phyloP scores from a whole-genome alignment of 2,888 invertebrate species.

The Xylota sylvarum region DNA sequence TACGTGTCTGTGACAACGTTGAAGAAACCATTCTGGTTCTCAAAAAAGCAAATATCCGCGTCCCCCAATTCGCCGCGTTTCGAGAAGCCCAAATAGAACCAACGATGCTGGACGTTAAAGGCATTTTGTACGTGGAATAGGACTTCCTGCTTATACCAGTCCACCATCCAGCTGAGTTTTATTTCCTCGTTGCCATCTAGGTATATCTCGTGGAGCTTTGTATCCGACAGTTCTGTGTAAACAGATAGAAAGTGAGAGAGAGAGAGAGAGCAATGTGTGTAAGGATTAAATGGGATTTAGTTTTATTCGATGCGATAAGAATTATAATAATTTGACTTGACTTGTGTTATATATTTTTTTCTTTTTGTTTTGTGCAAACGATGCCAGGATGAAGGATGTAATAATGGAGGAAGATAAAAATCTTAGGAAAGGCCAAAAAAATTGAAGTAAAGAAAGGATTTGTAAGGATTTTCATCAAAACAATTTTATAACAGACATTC shows the following conservation, averaged over 20 bases:
- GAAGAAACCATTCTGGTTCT: slow-evolving; percentile 86
- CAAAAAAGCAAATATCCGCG: slow-evolving; percentile 93
- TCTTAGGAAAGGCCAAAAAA: neutral
- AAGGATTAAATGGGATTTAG: slow-evolving; percentile 55
- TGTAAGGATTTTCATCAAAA: neutral
- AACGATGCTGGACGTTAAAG: slow-evolving; percentile 85
- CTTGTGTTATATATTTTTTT: slow-evolving; percentile 10
- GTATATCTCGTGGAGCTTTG: slow-evolving; percentile 83
- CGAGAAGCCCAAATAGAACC: slow-evolving; percentile 96
- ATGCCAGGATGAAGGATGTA: neutral
- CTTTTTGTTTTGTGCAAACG: neutral
- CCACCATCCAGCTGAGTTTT: slow-evolving; percentile 85
- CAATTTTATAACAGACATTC: too few species aligned
- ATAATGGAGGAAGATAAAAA: neutral
- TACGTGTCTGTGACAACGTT: slow-evolving; percentile 89
- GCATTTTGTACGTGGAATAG: slow-evolving; percentile 85
- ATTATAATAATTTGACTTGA: slow-evolving; percentile 29
- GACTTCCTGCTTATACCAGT: slow-evolving; percentile 85
- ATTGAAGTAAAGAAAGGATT: neutral
- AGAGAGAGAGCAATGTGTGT: slow-evolving; percentile 34
- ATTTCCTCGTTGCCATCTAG: slow-evolving; percentile 83
- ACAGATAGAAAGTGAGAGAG: neutral
- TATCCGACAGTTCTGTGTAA: slow-evolving; percentile 82
- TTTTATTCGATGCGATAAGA: slow-evolving; percentile 39
- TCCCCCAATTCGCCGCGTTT: slow-evolving; percentile 90